phyloP scores from a whole-genome alignment of 2,888 invertebrate species.

The Galerucella nymphaeae region DNA sequence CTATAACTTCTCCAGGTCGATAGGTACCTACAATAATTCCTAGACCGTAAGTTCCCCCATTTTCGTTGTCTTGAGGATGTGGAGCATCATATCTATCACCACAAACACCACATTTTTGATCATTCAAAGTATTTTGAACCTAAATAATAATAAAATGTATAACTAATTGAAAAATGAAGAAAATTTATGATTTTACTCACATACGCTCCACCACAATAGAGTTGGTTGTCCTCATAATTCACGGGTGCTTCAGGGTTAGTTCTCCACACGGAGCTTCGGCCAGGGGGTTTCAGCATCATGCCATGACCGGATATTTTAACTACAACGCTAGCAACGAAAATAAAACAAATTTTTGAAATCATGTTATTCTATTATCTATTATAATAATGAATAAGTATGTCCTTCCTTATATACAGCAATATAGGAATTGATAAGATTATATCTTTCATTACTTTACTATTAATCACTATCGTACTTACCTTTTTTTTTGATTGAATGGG shows the following conservation, averaged over 20 bases:
- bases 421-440: not conserved
- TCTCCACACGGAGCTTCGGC: slow-evolving; percentile 68
- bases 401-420: not conserved
- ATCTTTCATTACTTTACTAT: not conserved
- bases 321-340: slow-evolving; percentile 14
- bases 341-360: not conserved
- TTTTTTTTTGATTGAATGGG: not conserved
- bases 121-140: slow-evolving; percentile 33
- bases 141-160: not conserved
- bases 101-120: slow-evolving; percentile 61
- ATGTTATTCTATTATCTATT: not conserved
- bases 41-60: slow-evolving; percentile 64
- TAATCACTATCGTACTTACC: not conserved
- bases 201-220: slow-evolving; percentile 68
- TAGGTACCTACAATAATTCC: slow-evolving; percentile 62
- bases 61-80: slow-evolving; percentile 62
- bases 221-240: slow-evolving; percentile 67
- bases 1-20: slow-evolving; percentile 54
- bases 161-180: not conserved
- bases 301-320: slow-evolving; percentile 64
- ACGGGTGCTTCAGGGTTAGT: slow-evolving; percentile 62
- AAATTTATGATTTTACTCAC: slow-evolving; percentile 11
- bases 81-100: slow-evolving; percentile 60
- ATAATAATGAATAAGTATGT: not conserved
- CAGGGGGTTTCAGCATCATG: slow-evolving; percentile 67